These are phyloP conservation scores for Myrmophylax atrothorax DNA, from an alignment of 2,113 vertebrate species.

Conservation along the genomic window DNA sequence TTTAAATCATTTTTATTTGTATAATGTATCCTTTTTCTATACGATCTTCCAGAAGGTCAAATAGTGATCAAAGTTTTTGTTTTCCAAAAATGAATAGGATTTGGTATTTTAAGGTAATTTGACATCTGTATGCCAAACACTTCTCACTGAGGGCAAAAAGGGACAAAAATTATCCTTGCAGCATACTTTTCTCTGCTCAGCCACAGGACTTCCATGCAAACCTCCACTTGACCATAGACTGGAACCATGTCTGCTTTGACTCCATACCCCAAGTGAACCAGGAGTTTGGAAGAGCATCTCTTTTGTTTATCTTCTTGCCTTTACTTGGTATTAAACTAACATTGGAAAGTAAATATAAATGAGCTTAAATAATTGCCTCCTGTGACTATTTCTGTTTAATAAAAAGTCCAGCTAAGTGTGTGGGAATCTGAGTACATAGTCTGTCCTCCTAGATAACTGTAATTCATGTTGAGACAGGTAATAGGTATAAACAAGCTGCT, in stretches of 20 bases:
- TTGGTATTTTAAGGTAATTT: background rate
- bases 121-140: background rate
- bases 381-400: background rate
- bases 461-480: background rate
- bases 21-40: background rate
- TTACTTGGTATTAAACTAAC: background rate
- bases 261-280: background rate
- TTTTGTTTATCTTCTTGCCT: background rate
- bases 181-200: background rate
- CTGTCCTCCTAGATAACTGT: background rate
- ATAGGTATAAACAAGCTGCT: background rate
- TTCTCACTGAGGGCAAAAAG: background rate
- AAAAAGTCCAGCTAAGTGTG: background rate
- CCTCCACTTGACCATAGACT: background rate
- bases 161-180: background rate
- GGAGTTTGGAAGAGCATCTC: background rate
- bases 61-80: background rate
- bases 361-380: background rate
- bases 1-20: background rate
- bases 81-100: background rate
- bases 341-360: background rate
- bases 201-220: background rate
- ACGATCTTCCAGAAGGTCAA: background rate
- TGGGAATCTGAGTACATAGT: background rate
- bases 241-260: background rate